Base-by-base conservation (phyloP, 2,888 invertebrate genomes). In the Clistopyga incitator region DNA sequence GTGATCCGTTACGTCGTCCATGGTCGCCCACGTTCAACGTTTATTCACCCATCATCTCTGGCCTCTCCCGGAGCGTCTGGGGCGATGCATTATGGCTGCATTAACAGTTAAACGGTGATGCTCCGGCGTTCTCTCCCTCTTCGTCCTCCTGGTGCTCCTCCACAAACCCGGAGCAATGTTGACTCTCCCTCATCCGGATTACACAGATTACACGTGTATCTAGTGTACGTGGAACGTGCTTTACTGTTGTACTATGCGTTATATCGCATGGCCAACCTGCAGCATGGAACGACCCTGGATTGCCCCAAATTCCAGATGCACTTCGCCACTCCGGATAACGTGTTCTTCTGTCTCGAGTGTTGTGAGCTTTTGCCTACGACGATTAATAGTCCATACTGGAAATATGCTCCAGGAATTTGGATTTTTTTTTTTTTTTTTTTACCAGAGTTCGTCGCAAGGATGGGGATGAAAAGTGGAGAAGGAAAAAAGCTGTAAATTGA, bases 201-300 rank as follows among this genome's bases (percentile, higher is more conserved):
- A 82, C 76, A 61, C 52, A 74, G 82, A 79, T 82, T 82, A 82
- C 82, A 76, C 75, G 56, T 79, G 82, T 74, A 74, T 29, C 61
- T 47, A 18, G 45, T 59, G 61, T 82, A 76, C 56, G 64, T 25
- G 78, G 52, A 76, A 29, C 71, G 65, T 70, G 54, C 74, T 54
- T 34, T 42, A 20, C 38, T 54, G 67, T 67, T 71, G 75, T 61
- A 20, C 20, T n/a, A 18, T 20, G 47, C 74, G 61, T 47, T 74
- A 54, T 38, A 54, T 38, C 70, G 34, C 29, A 25, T 56, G 23
- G 23, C 23, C 42, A 11, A 25, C n/a, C 23, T 3, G 11, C 13
- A 20, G 42, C 13, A 25, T 15, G 11, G 56, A 10, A 29, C n/a
- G 11, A 38, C n/a, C 20, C 71, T 25, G 18, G 45, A 71, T 38